Percentiles rank a stretch among this genome's conserved stretches.
These are phyloP conservation scores for Drosophila hydei DNA, from an alignment of 1,140 invertebrate species.

Conservation along the genomic window DNA sequence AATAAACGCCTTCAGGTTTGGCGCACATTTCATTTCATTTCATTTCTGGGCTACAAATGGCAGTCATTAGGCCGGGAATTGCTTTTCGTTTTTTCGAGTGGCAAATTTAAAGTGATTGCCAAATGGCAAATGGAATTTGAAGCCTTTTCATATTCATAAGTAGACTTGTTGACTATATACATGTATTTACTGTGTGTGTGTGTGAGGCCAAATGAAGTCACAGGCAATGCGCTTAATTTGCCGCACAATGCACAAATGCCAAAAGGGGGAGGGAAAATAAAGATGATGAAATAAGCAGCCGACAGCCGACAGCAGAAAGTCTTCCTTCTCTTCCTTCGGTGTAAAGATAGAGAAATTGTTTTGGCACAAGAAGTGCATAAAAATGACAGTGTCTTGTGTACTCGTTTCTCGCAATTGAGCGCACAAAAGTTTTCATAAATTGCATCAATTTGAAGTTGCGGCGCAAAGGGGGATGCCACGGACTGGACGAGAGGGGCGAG, in stretches of 20 bases:
- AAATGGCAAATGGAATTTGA: slow-evolving; percentile 61
- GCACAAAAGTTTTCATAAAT: slow-evolving; percentile 81
- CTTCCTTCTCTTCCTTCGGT: slow-evolving; percentile 19
- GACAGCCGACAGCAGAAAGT: slow-evolving; percentile 34
- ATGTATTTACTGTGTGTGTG: slow-evolving; percentile 30
- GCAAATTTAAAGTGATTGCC: slow-evolving; percentile 67
- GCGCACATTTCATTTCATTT: slow-evolving; percentile 62
- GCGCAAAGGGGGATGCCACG: background rate
- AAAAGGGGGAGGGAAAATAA: slow-evolving; percentile 19
- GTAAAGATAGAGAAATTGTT: slow-evolving; percentile 60
- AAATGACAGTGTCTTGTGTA: slow-evolving; percentile 75
- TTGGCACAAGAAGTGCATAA: slow-evolving; percentile 76
- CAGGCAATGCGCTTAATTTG: slow-evolving; percentile 77
- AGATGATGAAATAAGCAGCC: slow-evolving; percentile 20
- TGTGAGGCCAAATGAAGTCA: slow-evolving; percentile 67
- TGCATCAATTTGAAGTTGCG: slow-evolving; percentile 74
- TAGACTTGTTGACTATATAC: background rate
- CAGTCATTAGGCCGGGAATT: slow-evolving; percentile 73
- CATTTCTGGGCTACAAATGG: slow-evolving; percentile 58
- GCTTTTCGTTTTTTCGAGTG: slow-evolving; percentile 54
- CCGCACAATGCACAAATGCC: slow-evolving; percentile 65
- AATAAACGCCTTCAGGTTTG: slow-evolving; percentile 61
- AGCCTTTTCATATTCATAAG: slow-evolving; percentile 29
- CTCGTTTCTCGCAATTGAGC: slow-evolving; percentile 68
- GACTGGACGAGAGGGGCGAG: background rate